phyloP scores from a whole-genome alignment of 2,797 vertebrate species.

The Adelosebastes latens region DNA sequence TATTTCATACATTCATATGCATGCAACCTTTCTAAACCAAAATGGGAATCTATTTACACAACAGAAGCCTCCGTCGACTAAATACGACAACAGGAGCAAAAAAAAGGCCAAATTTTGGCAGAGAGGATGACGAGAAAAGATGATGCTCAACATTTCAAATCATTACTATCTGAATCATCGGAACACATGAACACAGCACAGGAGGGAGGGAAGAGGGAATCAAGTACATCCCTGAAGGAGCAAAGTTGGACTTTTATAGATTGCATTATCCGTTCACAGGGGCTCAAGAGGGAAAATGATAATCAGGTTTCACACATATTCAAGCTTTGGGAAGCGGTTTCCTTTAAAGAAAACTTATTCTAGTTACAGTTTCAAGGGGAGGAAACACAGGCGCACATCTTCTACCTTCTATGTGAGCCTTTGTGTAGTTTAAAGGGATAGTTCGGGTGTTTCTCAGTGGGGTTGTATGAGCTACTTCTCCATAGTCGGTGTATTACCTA shows the following conservation, averaged over 20 bases:
- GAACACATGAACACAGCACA: constrained; percentile 61
- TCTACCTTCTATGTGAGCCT: constrained; percentile 11
- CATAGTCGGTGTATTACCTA: no score
- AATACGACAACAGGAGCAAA: constrained; percentile 43
- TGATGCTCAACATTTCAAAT: constrained; percentile 53
- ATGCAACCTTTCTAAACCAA: constrained; percentile 70
- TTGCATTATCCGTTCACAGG: constrained; percentile 45
- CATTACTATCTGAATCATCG: constrained; percentile 40
- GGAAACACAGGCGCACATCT: constrained; percentile 12
- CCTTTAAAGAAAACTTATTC: constrained; percentile 23
- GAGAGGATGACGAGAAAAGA: constrained; percentile 10
- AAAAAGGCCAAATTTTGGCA: constrained; percentile 65
- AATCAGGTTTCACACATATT: constrained; percentile 4
- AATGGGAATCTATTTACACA: constrained; percentile 74
- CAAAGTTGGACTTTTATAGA: constrained; percentile 32
- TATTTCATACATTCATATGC: constrained; percentile 78
- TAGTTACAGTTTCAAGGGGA: constrained; percentile 9
- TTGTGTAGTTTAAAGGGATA: background rate
- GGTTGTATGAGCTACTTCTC: no score
- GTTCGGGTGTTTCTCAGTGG: fast-evolving
- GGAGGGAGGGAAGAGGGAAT: constrained; percentile 56
- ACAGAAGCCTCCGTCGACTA: constrained; percentile 41
- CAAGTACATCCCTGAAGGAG: constrained; percentile 69
- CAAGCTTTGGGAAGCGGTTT: constrained; percentile 15
- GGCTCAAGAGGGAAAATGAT: background rate